Evolutionary conservation across 1,140 invertebrate species (phyloP).

Genomic region (Holcopasites calliopsidis): DNA sequence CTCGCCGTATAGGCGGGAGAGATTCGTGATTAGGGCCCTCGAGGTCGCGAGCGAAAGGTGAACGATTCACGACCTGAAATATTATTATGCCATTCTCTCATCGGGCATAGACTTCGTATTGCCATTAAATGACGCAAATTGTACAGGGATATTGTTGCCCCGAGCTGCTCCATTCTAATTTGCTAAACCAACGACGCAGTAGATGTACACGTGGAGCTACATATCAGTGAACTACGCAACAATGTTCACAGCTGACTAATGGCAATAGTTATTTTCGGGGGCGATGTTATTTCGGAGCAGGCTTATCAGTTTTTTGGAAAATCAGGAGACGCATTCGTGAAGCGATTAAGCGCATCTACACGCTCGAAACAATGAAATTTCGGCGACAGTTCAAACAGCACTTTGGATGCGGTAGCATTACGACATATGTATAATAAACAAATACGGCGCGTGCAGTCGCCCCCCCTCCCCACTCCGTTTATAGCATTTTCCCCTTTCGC

Average conservation of each 20-base stretch:
- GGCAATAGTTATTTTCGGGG: not conserved
- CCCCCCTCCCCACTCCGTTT: conserved; percentile 12
- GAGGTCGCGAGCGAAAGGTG: conserved; percentile 32
- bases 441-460: conserved; percentile 15
- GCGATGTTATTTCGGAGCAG: not conserved
- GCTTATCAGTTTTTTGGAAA: conserved; percentile 8
- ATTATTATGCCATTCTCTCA: not conserved
- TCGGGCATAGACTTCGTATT: not conserved
- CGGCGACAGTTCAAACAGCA: not conserved
- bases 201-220: not conserved
- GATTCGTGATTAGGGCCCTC: not conserved
- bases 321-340: conserved; percentile 2
- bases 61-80: conserved; percentile 37
- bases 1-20: not conserved
- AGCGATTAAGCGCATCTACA: not conserved
- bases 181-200: not conserved
- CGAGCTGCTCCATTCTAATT: not conserved
- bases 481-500: conserved; percentile 28
- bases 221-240: not conserved
- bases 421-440: conserved; percentile 21
- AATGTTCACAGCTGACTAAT: not conserved
- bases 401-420: not conserved
- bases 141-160: not conserved
- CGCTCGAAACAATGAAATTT: not conserved
- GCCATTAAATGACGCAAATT: not conserved